Evolutionary conservation across 2,113 vertebrate species (phyloP).

Genomic region (Aramus guarauna): DNA sequence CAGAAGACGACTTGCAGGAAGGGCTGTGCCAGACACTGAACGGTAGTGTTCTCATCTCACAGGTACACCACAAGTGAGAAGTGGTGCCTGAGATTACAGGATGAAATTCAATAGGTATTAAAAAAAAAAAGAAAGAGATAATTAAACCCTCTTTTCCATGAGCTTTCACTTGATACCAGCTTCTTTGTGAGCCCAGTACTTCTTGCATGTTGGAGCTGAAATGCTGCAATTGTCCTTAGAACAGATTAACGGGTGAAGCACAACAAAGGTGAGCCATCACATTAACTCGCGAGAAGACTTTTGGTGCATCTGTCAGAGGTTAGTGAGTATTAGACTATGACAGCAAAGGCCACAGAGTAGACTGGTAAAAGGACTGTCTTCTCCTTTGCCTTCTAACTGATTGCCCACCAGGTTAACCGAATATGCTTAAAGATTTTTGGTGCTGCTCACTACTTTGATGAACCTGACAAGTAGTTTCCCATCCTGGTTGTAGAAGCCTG

Average conservation of each 20-base stretch:
- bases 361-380: neutral
- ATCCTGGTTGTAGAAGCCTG: neutral
- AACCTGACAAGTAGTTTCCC: neutral
- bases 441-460: neutral
- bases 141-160: neutral
- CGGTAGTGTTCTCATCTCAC: neutral
- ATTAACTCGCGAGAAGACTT: accelerated
- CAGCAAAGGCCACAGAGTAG: neutral
- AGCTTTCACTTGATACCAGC: neutral
- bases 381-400: neutral
- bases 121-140: neutral
- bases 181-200: neutral
- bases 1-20: neutral
- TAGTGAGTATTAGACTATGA: neutral
- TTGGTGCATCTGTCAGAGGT: neutral
- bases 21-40: neutral
- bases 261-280: neutral
- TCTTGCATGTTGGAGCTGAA: neutral
- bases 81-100: neutral
- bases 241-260: neutral
- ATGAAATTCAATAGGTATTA: neutral
- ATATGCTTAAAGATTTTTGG: neutral
- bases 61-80: neutral
- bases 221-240: neutral
- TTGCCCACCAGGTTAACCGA: neutral